Base-by-base conservation (phyloP, 2,113 vertebrate species). In the Lonchura striata region DNA sequence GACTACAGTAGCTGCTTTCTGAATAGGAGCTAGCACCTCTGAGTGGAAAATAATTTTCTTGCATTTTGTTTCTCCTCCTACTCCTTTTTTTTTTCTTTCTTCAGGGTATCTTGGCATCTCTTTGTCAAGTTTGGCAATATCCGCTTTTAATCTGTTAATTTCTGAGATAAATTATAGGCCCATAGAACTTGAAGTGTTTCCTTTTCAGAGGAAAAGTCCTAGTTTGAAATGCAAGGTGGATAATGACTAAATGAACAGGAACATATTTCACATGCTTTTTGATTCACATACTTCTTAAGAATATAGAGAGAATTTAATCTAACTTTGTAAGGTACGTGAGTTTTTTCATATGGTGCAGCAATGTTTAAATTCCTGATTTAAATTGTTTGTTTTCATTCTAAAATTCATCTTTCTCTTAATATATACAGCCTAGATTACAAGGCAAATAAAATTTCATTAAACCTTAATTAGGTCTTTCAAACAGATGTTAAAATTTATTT, bases 241-340 rank as follows among this genome's bases (percentile, higher is more conserved):
- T 82, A 49, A 52, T 79, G 50, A 65, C 24, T 80, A 66, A 85
- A 63, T 42, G 11, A 60, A 21, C 79, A 69, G n/a, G 37, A 70
- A n/a, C 15, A 25, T 60, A 16, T 85, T 82, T 87, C 46, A 61
- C 44, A 25, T 50, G 35, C n/a, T 85, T 91, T 78, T 74, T 86
- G 20, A 31, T 80, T 95, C 30, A 37, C 0, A 0, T 42, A 35
- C 23, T 70, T 56, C 30, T 59, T 75, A 54, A 81, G 37, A 50
- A 42, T 46, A n/a, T 15, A 46, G 71, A 60, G 30, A 59, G 18
- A 61, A 65, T 39, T 33, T 49, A 4, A 24, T 69, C 19, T 53
- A 13, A 50, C 25, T 86, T 68, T 1, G 0, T 35, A 68, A 79
- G 33, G 15, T 71, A 12, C 0, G 0, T 47, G 20, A 50, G 46